A percentile compares a stretch with the other conserved stretches of the same genome.
Conservation (phyloP, 2,888 invertebrate species). For the Octonoba sinensis region DNA sequence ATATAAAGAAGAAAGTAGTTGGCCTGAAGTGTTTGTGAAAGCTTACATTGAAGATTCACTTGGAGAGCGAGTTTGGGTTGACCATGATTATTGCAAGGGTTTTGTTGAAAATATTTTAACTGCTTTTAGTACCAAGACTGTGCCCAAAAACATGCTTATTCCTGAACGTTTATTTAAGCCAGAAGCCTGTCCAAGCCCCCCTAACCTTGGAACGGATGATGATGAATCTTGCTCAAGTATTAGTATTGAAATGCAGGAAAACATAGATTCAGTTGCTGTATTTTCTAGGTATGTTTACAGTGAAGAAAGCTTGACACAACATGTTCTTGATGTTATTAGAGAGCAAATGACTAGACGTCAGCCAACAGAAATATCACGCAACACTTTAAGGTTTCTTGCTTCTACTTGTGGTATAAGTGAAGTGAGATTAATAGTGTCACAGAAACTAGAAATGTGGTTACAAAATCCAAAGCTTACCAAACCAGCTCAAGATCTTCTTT, state of each 20-base stretch:
- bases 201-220: slow-evolving; percentile 67
- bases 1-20: slow-evolving; percentile 83
- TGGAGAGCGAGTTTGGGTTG: slow-evolving; percentile 94
- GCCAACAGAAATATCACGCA: slow-evolving; percentile 85
- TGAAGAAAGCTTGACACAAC: slow-evolving; percentile 81
- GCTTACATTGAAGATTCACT: slow-evolving; percentile 94
- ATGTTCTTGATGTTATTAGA: slow-evolving; percentile 87
- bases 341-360: slow-evolving; percentile 89
- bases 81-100: slow-evolving; percentile 88
- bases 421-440: slow-evolving; percentile 83
- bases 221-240: slow-evolving; percentile 67
- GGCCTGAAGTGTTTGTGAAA: slow-evolving; percentile 94
- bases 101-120: slow-evolving; percentile 92
- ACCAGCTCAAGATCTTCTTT: slow-evolving; percentile 90
- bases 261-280: slow-evolving; percentile 53
- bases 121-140: slow-evolving; percentile 84
- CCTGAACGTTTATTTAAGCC: slow-evolving; percentile 66
- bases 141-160: slow-evolving; percentile 80
- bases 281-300: slow-evolving; percentile 76
- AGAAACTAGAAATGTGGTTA: slow-evolving; percentile 91
- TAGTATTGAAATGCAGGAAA: slow-evolving; percentile 58
- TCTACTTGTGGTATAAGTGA: slow-evolving; percentile 89
- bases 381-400: slow-evolving; percentile 86
- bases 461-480: slow-evolving; percentile 95
- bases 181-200: slow-evolving; percentile 66